Base-by-base conservation (phyloP, 2,888 invertebrate genomes). In the Caenorhabditis sulstoni region DNA sequence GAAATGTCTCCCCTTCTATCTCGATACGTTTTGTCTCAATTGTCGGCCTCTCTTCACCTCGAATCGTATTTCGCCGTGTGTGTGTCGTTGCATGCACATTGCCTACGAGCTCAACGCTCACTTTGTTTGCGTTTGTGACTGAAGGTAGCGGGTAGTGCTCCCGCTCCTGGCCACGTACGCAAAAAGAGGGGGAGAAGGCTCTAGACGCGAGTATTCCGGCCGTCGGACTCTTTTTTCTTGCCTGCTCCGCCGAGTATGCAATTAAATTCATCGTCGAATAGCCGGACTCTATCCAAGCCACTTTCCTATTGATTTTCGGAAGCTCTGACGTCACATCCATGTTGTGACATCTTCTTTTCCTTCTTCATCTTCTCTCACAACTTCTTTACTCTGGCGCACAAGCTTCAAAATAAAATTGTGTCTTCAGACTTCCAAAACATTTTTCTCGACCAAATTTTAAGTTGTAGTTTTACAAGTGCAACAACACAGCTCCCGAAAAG, bases 21-120 rank as follows among this genome's bases (percentile, higher is more conserved):
- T 50, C 29, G 58, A 73, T 71, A 57, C 73, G 57, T 62, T 73
- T 64, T 58, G 73, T 64, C 45, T 73, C 73, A 64, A 64, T 73
- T 44, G 49, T 16, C 49, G 11, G 50, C n/a, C 37, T 64, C 73
- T 64, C 57, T 29, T 58, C 64, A 57, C 58, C 20, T 41, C 49
- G 64, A 73, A 64, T 73, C 73, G 64, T 73, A 64, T 73, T 73
- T 73, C 71, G 41, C 57, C 64, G 68, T 45, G 22, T 58, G 55
- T 64, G 73, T 64, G 64, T 37, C 57, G 73, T 58, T 64, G 73
- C 64, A 73, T 73, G 73, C 73, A 64, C 73, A 73, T 73, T 73
- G 73, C 73, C 64, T 73, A 73, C 73, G 58, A 64, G 73, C 73
- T 73, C 73, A 64, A 64, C 73, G 73, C 64, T 73, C 73, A 64